Evolutionary conservation across 2,888 invertebrate genomes (phyloP).

Genomic region (Toxonevra muliebris): DNA sequence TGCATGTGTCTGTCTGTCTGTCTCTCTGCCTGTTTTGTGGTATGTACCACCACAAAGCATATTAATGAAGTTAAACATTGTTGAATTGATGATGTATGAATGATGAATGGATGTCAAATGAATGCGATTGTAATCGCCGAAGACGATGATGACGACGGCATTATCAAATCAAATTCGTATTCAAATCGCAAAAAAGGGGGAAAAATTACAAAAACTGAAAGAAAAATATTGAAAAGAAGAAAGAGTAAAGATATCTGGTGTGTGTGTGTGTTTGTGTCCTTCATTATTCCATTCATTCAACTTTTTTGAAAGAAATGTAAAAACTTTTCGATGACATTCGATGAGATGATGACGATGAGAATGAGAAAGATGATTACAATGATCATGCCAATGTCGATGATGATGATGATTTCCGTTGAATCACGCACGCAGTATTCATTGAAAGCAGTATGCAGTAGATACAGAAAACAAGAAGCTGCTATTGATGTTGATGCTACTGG

Average conservation of each 20-base stretch:
- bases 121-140: neutral
- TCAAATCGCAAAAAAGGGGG: neutral
- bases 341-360: neutral
- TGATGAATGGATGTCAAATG: conserved; percentile 21
- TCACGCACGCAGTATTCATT: too few relatives aligned
- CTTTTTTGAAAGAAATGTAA: neutral
- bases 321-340: neutral
- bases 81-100: conserved; percentile 6
- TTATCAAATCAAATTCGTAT: too few relatives aligned
- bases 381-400: too few relatives aligned
- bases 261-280: neutral
- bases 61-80: neutral
- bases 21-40: neutral
- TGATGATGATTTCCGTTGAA: too few relatives aligned
- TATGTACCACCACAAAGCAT: neutral
- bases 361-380: neutral
- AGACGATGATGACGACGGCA: too few relatives aligned
- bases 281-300: neutral
- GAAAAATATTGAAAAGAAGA: conserved; percentile 9
- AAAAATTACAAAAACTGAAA: neutral
- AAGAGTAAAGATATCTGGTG: conserved; percentile 12
- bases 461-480: neutral
- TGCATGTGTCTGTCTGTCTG: too few relatives aligned
- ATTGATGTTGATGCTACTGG: neutral
- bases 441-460: neutral